phyloP scores from a whole-genome alignment of 1,140 invertebrate genomes.

The Mamestra configurata region DNA sequence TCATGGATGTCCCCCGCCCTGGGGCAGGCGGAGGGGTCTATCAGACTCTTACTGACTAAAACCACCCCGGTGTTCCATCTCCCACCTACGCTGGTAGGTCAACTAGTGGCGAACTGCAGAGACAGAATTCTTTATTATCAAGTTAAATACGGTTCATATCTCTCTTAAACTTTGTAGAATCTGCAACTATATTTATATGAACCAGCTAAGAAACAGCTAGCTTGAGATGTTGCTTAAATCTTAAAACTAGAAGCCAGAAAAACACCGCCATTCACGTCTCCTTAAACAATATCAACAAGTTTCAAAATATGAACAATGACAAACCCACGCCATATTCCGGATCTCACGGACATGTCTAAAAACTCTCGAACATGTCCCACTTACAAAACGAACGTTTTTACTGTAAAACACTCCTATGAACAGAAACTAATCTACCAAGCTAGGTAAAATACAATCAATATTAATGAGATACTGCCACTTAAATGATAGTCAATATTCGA shows the following conservation, averaged over 20 bases:
- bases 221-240: neutral
- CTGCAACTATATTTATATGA: too few species aligned
- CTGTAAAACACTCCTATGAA: too few species aligned
- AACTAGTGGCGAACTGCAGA: too few species aligned
- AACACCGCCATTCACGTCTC: neutral
- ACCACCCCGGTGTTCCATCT: too few species aligned
- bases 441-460: slow-evolving; percentile 9
- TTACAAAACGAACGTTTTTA: slow-evolving; percentile 17
- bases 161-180: too few species aligned
- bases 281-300: neutral
- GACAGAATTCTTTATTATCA: too few species aligned
- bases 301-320: slow-evolving; percentile 25
- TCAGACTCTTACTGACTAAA: too few species aligned
- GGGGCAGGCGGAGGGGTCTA: too few species aligned
- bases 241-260: neutral
- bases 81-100: too few species aligned
- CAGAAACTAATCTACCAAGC: neutral
- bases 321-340: neutral
- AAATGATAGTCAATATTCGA: neutral
- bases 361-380: slow-evolving; percentile 1
- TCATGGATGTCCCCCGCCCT: too few species aligned
- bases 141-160: too few species aligned
- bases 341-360: slow-evolving; percentile 28
- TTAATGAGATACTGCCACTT: slow-evolving; percentile 5
- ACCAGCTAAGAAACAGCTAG: neutral